A percentile compares a stretch with the other conserved stretches of the same genome.
Evolutionary conservation across 2,888 invertebrate genomes (phyloP).

Genomic region (Resseliella maxima): DNA sequence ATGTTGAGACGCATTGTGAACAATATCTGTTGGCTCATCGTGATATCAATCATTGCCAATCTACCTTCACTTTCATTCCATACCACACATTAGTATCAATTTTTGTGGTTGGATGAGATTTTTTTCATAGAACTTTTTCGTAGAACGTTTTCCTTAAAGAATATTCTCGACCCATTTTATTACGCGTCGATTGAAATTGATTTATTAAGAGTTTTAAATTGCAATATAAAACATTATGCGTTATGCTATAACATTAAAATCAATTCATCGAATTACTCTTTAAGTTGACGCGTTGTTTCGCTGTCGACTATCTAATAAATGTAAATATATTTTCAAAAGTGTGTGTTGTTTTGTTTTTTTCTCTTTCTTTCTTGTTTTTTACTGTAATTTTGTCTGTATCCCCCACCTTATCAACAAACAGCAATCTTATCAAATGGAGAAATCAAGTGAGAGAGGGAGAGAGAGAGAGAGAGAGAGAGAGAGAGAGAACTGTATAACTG

Average conservation of each 20-base stretch:
- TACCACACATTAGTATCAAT: constrained; percentile 45
- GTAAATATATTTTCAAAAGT: not conserved
- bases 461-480: not conserved
- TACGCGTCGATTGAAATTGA: not conserved
- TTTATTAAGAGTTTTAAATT: not conserved
- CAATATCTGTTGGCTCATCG: not conserved
- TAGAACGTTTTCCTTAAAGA: no score
- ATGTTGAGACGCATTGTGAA: not conserved
- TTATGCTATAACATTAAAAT: no score
- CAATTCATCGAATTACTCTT: not conserved
- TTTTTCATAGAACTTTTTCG: no score
- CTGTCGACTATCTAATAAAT: not conserved
- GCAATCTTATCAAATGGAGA: not conserved
- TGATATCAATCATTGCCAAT: not conserved
- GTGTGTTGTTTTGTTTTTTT: not conserved
- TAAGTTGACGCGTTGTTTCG: not conserved
- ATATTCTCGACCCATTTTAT: not conserved
- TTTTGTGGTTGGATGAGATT: not conserved
- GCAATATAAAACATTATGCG: no score
- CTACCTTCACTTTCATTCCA: constrained; percentile 20
- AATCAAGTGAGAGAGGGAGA: not conserved
- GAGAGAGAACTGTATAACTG: not conserved
- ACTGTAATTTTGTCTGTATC: not conserved
- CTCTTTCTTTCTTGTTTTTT: no score
- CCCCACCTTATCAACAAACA: not conserved